Conservation (phyloP, 2,113 vertebrate species). For the Odontophorus gujanensis region DNA sequence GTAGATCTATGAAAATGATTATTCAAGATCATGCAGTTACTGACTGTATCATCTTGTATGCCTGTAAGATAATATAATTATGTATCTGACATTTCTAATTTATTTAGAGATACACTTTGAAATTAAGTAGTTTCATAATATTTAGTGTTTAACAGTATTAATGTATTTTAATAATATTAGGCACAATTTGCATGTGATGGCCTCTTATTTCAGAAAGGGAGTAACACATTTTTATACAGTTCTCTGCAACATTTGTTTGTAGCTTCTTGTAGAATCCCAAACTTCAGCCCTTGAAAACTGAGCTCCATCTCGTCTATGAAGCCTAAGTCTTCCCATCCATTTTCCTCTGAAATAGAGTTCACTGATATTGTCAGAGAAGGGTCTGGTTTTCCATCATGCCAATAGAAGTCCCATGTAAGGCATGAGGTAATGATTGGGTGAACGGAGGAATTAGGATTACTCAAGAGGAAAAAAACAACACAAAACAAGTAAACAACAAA, state of each 20-base stretch:
- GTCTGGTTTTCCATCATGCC: not conserved
- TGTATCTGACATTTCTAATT: not conserved
- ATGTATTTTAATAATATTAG: not conserved
- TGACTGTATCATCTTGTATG: not conserved
- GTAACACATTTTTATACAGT: not conserved
- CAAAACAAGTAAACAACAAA: not conserved
- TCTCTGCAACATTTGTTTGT: not conserved
- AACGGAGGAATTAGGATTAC: not conserved
- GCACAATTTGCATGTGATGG: not conserved
- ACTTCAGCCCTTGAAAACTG: not conserved
- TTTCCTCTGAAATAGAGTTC: not conserved
- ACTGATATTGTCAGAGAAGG: not conserved
- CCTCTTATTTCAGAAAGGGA: conserved; percentile 1
- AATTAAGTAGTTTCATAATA: not conserved
- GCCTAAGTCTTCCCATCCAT: not conserved
- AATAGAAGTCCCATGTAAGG: not conserved
- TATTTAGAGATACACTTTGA: not conserved
- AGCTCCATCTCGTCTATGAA: not conserved
- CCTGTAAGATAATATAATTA: not conserved
- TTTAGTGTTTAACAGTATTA: not conserved
- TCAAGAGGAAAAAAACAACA: not conserved
- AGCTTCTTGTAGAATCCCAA: not conserved
- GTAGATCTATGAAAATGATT: not conserved
- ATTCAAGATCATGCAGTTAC: not conserved
- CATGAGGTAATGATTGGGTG: no score